These are phyloP conservation scores for Diuraphis noxia DNA, from an alignment of 1,140 invertebrate genomes.

Conservation along the genomic window DNA sequence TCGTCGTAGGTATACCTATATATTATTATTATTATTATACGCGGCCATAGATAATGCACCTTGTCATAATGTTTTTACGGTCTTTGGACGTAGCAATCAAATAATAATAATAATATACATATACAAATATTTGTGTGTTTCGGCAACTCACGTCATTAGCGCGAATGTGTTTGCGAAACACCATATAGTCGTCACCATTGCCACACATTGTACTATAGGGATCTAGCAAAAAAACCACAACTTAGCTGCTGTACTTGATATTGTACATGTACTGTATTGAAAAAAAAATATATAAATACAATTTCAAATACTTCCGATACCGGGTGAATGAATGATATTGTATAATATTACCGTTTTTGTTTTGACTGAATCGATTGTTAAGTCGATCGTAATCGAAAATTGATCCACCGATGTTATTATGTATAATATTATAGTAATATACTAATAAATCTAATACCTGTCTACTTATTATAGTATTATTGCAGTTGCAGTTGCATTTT, in stretches of 20 bases:
- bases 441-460: too few relatives aligned
- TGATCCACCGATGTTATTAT: background rate
- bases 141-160: background rate
- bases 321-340: background rate
- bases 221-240: background rate
- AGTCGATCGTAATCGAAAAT: too few relatives aligned
- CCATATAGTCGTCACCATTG: background rate
- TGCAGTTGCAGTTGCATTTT: background rate
- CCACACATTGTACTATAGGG: background rate
- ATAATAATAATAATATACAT: background rate
- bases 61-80: constrained; percentile 8
- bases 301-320: background rate
- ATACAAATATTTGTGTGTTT: constrained; percentile 3
- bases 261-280: background rate
- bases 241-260: background rate
- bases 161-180: background rate
- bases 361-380: background rate
- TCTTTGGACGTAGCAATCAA: constrained; percentile 5
- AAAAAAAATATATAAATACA: background rate
- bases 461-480: too few relatives aligned
- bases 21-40: background rate
- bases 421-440: background rate
- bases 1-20: background rate
- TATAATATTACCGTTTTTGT: background rate
- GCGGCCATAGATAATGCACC: background rate